phyloP scores from a whole-genome alignment of 2,888 invertebrate species.

The Latrodectus elegans region DNA sequence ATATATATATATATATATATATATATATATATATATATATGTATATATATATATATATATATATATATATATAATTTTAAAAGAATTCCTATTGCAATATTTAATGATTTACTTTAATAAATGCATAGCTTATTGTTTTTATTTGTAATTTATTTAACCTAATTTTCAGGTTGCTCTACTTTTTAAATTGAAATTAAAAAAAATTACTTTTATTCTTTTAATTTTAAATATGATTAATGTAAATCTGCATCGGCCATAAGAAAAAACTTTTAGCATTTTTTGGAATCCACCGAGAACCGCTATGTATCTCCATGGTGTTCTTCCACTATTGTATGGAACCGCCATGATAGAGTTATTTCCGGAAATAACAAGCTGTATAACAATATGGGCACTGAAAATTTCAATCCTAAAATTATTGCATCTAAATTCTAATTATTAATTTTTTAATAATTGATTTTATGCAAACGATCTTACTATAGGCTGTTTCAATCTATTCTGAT shows the following conservation, averaged over 20 bases:
- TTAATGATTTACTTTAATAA: too few species aligned
- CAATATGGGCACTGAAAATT: conserved; percentile 42
- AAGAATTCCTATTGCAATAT: too few species aligned
- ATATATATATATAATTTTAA: too few species aligned
- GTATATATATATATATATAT: too few species aligned
- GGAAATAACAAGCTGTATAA: conserved; percentile 27
- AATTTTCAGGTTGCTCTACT: not conserved
- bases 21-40: too few species aligned
- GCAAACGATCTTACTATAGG: too few species aligned
- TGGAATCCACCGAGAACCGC: conserved; percentile 39
- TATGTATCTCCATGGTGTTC: conserved; percentile 49
- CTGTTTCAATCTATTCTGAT: too few species aligned
- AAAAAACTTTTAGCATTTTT: conserved; percentile 47
- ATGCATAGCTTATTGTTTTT: too few species aligned
- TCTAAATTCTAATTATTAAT: not conserved
- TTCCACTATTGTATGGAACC: conserved; percentile 25
- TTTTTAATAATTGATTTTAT: not conserved
- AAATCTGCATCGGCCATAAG: conserved; percentile 14
- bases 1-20: too few species aligned
- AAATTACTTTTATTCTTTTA: not conserved
- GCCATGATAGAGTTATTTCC: conserved; percentile 28
- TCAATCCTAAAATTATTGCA: not conserved
- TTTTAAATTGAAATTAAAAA: not conserved
- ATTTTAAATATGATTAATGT: not conserved
- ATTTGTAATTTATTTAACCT: too few species aligned